Conservation (phyloP, 2,797 vertebrate genomes). For the Melanotaenia boesemani region DNA sequence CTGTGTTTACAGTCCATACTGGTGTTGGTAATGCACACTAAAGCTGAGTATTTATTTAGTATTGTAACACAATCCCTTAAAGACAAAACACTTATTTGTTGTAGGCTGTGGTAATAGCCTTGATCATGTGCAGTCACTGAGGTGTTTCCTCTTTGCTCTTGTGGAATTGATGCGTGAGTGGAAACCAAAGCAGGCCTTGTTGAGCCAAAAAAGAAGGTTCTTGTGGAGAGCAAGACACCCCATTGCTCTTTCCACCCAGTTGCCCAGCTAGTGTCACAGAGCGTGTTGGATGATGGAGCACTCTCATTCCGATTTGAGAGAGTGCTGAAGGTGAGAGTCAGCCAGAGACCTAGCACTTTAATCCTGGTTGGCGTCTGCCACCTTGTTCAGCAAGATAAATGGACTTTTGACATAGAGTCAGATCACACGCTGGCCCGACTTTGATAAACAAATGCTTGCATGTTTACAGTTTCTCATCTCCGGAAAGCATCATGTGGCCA, state of each 20-base stretch:
- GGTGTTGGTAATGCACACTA: not conserved
- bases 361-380: conserved; percentile 73
- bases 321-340: conserved; percentile 80
- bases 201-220: conserved; percentile 56
- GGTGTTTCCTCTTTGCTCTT: conserved; percentile 52
- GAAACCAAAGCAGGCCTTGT: conserved; percentile 63
- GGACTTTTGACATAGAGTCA: conserved; percentile 75
- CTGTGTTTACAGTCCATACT: too few species aligned
- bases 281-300: conserved; percentile 79
- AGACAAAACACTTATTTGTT: conserved; percentile 15
- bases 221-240: conserved; percentile 66
- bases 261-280: conserved; percentile 73
- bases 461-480: conserved; percentile 47
- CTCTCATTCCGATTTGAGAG: conserved; percentile 81
- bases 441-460: conserved; percentile 70
- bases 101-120: conserved; percentile 37
- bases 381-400: conserved; percentile 82
- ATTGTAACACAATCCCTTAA: not conserved
- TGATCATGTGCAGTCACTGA: conserved; percentile 40
- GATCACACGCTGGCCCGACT: conserved; percentile 53
- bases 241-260: conserved; percentile 78
- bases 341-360: conserved; percentile 79
- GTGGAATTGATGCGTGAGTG: conserved; percentile 54
- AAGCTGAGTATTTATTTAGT: conserved; percentile 13
- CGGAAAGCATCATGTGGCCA: conserved; percentile 12